phyloP scores from a whole-genome alignment of 2,888 invertebrate genomes.

The Troides helena region DNA sequence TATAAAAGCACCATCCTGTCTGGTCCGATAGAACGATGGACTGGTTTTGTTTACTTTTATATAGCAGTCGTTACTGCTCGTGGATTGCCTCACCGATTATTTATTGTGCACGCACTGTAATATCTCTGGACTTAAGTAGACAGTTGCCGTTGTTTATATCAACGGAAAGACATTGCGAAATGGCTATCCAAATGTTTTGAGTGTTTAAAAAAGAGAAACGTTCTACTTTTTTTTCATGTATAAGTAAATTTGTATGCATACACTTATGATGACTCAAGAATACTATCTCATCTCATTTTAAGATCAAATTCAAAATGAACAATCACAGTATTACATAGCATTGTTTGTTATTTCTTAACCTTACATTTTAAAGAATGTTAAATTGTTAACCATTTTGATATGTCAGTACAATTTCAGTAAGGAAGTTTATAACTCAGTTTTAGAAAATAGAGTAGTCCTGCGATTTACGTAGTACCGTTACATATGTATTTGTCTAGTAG shows the following conservation, averaged over 20 bases:
- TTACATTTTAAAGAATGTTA: neutral
- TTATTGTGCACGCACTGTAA: slow-evolving; percentile 20
- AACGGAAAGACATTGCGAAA: slow-evolving; percentile 20
- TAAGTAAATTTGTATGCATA: neutral
- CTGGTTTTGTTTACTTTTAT: slow-evolving; percentile 20
- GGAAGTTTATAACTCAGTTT: neutral
- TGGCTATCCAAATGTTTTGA: slow-evolving; percentile 14
- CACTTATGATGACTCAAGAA: neutral
- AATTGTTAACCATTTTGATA: neutral
- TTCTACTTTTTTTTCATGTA: neutral
- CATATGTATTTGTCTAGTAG: neutral
- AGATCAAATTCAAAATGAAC: neutral
- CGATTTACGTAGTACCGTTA: neutral
- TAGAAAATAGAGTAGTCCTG: neutral
- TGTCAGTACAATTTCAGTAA: neutral
- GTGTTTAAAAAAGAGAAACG: neutral
- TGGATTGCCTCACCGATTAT: slow-evolving; percentile 27
- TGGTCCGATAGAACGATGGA: slow-evolving; percentile 7
- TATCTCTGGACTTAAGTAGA: slow-evolving; percentile 28
- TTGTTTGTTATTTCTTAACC: too few relatives aligned
- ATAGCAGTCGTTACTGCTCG: slow-evolving; percentile 21
- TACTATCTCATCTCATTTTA: neutral
- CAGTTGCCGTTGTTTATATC: slow-evolving; percentile 27
- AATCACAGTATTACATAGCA: too few relatives aligned
- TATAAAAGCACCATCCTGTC: slow-evolving; percentile 12